Conservation (phyloP, 2,113 vertebrate species). For the Sardina pilchardus region DNA sequence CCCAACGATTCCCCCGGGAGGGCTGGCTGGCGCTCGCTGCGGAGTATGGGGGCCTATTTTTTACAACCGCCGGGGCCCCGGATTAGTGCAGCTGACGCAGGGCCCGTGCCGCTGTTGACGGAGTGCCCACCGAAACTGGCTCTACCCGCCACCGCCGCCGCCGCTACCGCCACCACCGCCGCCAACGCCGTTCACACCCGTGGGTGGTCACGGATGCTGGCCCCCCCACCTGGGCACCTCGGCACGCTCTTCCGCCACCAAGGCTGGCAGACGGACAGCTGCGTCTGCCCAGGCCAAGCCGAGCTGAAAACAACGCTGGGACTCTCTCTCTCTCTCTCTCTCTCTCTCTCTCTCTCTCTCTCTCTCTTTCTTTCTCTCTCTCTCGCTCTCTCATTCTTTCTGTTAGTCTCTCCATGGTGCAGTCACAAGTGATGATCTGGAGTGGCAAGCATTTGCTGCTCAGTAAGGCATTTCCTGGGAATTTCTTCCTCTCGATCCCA, state of each 20-base stretch:
- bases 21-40: neutral
- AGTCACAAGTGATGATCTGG: constrained; percentile 3
- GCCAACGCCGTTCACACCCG: neutral
- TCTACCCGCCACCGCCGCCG: neutral
- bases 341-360: neutral
- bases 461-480: neutral
- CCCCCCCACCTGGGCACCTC: constrained; percentile 1
- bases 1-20: neutral
- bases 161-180: neutral
- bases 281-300: neutral
- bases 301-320: neutral
- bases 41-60: neutral
- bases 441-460: neutral
- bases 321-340: neutral
- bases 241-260: neutral
- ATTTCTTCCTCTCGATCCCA: neutral
- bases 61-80: neutral
- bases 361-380: neutral
- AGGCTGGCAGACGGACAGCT: constrained; percentile 3
- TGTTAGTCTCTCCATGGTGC: neutral
- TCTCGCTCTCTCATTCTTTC: neutral
- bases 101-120: constrained; percentile 2
- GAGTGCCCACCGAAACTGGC: constrained; percentile 6
- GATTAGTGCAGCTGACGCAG: constrained; percentile 10
- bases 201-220: neutral